Evolutionary conservation across 2,113 vertebrate species (phyloP), one percentile per base, ranked within the genome.

Genomic region (Embiotoca jacksoni): DNA sequence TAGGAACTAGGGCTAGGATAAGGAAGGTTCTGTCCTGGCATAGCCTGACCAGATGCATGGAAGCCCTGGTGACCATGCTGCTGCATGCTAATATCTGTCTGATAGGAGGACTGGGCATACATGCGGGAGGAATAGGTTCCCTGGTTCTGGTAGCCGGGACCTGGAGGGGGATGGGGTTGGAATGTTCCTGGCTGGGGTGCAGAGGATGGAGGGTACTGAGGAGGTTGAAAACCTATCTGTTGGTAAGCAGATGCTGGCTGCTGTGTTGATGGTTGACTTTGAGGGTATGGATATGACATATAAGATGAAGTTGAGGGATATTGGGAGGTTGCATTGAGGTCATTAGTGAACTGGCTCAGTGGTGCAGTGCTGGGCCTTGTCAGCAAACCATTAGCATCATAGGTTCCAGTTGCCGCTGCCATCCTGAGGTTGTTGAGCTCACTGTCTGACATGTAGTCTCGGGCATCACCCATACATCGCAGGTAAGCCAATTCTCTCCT

Each of bases 401-500:
- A 98, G 37, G 92, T 85, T 72, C 88, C 91, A 39, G 91, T 71
- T 71, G 94, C 88, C 0, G 95, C 94, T 5, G 95, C 94, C 7
- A 98, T 94, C 59, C 95, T 95, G 59, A 99, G 93, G 78, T 97
- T 98, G 92, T 97, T 97, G 62, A 99, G 96, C 84, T 99, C 98
- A 4, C 97, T 99, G 88, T 99, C 98, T 0, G 97, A 99, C 95
- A 99, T 97, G 86, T 98, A 99, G 91, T 99, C 97, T 0, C 96
- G 95, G 79, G 95, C 95, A 74, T 99, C 97, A 3, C 96, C 96
- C 3, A 98, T 94, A 65, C 96, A 96, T 30, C 95, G 95, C 75
- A 98, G 61, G 71, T 98, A 98, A 4, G 96, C 95, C 67, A 98
- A 91, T 81, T 99, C 97, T 72, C 95, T 95, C 64, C 94, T 93